These are phyloP conservation scores for Heliornis fulica DNA, from an alignment of 2,113 vertebrate species.

Conservation along the genomic window DNA sequence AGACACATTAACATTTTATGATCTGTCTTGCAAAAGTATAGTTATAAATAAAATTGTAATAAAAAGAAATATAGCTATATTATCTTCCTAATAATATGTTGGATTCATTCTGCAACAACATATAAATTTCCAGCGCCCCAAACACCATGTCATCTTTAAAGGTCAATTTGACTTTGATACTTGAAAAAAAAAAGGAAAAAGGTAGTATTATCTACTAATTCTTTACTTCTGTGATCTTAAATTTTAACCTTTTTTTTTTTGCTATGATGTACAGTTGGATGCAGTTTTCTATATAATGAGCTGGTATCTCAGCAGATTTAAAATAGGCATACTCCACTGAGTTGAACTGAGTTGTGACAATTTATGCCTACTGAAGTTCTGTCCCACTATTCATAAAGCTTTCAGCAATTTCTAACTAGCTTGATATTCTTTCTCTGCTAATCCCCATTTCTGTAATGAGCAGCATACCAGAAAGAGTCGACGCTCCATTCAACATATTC, in stretches of 20 bases:
- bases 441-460: conserved; percentile 9
- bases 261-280: not conserved
- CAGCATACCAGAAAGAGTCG: not conserved
- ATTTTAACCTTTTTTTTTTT: conserved; percentile 8
- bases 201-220: not conserved
- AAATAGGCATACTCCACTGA: not conserved
- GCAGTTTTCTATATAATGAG: conserved; percentile 16
- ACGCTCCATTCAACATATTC: not conserved
- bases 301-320: conserved; percentile 16
- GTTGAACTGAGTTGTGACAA: not conserved
- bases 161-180: not conserved
- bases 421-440: not conserved
- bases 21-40: not conserved
- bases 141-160: not conserved
- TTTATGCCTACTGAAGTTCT: not conserved
- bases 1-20: not conserved
- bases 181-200: not conserved
- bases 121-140: not conserved
- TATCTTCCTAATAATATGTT: not conserved
- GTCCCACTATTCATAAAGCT: not conserved
- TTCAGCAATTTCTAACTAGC: conserved; percentile 10
- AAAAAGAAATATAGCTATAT: not conserved
- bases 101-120: not conserved
- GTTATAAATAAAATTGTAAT: conserved; percentile 27
- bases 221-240: not conserved